Evolutionary conservation across 2,113 vertebrate genomes (phyloP).

Genomic region (Pipra filicauda): DNA sequence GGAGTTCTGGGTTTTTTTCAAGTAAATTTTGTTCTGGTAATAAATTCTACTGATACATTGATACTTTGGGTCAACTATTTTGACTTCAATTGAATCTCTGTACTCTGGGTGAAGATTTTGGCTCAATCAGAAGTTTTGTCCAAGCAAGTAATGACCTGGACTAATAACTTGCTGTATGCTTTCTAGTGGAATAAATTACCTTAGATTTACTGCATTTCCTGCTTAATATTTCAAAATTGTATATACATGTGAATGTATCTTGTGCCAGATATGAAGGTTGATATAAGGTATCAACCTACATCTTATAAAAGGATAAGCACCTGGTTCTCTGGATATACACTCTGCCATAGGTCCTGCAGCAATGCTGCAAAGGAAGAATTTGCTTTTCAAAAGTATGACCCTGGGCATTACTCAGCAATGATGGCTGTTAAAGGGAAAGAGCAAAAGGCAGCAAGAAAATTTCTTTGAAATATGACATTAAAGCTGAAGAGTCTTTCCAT

Average conservation of each 20-base stretch:
- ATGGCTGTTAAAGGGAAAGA: conserved; percentile 2
- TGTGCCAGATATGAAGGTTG: not conserved
- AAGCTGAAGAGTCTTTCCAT: not conserved
- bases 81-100: not conserved
- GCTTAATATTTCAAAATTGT: not conserved
- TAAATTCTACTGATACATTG: not conserved
- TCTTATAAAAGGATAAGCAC: not conserved
- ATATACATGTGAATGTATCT: not conserved
- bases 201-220: not conserved
- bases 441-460: not conserved
- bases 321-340: not conserved
- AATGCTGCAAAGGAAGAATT: not conserved
- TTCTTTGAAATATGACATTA: not conserved
- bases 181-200: not conserved
- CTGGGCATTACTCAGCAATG: conserved; percentile 52
- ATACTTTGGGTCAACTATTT: not conserved
- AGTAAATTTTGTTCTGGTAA: not conserved
- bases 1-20: not conserved
- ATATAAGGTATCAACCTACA: not conserved
- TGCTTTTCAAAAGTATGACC: conserved; percentile 27
- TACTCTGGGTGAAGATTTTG: not conserved
- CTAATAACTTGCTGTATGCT: not conserved
- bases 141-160: not conserved
- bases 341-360: conserved; percentile 2
- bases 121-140: not conserved